Percentiles rank a stretch among this genome's conserved stretches.
phyloP scores from a whole-genome alignment of 2,797 vertebrate genomes.

The Oceanodroma leucorhoa region DNA sequence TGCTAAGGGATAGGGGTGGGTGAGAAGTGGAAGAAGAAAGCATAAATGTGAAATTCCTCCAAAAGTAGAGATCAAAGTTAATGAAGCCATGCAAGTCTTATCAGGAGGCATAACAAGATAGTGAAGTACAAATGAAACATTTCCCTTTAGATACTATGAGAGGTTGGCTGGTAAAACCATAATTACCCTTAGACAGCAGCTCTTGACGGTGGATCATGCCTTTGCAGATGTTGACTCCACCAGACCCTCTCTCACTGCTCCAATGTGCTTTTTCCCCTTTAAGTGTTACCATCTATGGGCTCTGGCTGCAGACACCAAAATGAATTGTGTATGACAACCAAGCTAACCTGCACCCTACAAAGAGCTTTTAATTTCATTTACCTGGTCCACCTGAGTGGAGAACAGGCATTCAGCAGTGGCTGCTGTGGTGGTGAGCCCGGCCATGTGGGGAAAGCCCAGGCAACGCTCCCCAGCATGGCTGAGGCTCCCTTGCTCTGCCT shows the following conservation, averaged over 20 bases:
- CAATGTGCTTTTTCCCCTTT: neutral
- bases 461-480: neutral
- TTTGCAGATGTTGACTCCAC: neutral
- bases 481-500: neutral
- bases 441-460: neutral
- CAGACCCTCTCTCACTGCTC: neutral
- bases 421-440: neutral
- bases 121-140: neutral
- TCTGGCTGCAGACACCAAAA: neutral
- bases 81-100: neutral
- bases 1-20: neutral
- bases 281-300: rapidly evolving
- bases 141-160: neutral
- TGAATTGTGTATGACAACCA: neutral
- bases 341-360: neutral
- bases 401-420: neutral
- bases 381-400: neutral
- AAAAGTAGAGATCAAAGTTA: neutral
- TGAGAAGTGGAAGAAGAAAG: neutral
- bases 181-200: neutral
- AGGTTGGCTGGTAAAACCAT: neutral
- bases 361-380: neutral
- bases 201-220: neutral
- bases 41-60: neutral
- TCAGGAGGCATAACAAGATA: neutral